Base-by-base conservation (phyloP, 2,888 invertebrate genomes). In the Theretra japonica region DNA sequence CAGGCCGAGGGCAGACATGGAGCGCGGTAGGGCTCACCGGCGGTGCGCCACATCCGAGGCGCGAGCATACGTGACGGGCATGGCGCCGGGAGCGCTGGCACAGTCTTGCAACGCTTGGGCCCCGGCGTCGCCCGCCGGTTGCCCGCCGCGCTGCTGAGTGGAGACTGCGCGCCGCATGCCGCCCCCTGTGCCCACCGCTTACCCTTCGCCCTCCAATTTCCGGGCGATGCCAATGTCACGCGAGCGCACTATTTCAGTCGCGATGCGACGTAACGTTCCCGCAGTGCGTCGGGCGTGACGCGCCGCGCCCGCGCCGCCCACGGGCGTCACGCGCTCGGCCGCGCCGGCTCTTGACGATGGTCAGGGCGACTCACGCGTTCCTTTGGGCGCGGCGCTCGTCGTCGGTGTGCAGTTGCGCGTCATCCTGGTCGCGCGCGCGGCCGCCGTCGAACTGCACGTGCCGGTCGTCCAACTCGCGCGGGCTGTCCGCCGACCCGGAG, bases 391-490 rank as follows among this genome's bases (percentile, higher is more conserved):
- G 85, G 2, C 90, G 82, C 73, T 89, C 95, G 73, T 92, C 90
- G 79, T 91, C 93, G 33, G 68, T 71, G 57, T 59, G 72, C 28
- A 65, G 74, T n/a, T 87, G 86, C 41, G 41, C 41, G 48, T 71
- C 60, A 21, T 78, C 70, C 60, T 68, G 41, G 74, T 85, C 84
- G 77, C 87, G 82, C 5, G 25, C 56, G 73, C 76, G 50, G 73
- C 76, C 59, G 79, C 83, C 84, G 73, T 87, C 87, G 77, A 91
- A 92, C 84, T 91, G 90, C 72, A 92, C 92, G 75, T 83, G 91
- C 0, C 88, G 85, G 57, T 87, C 88, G 6, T 86, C 88, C 95
- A 3, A 6, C 1, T 75, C 79, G 53, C 76, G 76, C 70, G 72
- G 71, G 33, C 72, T 73, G 73, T 69, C 58, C 65, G 68, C 71